Base-by-base conservation (phyloP, 2,113 vertebrate genomes). In the Archilochus colubris region DNA sequence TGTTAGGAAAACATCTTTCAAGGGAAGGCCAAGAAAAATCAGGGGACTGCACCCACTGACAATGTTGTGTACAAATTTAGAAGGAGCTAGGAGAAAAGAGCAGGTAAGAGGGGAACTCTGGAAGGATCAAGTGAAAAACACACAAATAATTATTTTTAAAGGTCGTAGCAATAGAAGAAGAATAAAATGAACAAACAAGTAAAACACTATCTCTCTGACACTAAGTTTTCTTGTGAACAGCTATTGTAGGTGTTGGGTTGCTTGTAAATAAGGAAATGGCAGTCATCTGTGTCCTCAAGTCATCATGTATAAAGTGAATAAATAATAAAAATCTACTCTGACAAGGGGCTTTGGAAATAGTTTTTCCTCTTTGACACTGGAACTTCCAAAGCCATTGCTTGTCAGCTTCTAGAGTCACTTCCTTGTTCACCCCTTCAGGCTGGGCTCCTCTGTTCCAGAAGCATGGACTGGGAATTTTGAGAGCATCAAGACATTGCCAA, bases 1-100 rank as follows among this genome's bases (percentile, higher is more conserved):
- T 89, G 91, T 89, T 94, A 95, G 89, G 82, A 77, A 95, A 95
- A 93, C 33, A 82, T 12, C 16, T 86, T 93, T 88, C 19, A 66
- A 88, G 62, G 23, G 33, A 95, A 93, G 66, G 64, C 61, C 88
- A 93, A 94, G 78, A 91, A 83, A 68, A 88, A 68, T 38, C 40
- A 51, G 68, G 93, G 68, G 48, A 83, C 36, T 33, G 51, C 17
- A 82, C 33, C 57, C 57, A 21, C 53, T 82, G 69, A 44, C 40
- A 81, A 2, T 11, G 50, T 28, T 50, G 31, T 68, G 43, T 67
- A 61, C 38, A 53, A 62, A 59, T 25, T 51, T 33, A 83, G 48
- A 89, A 94, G 68, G 64, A 53, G 62, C 74, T 13, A 24, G 22
- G 36, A 61, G 89, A 66, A 36, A 82, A 79, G 58, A 91, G 58